A percentile compares a stretch with the other conserved stretches of the same genome.
phyloP scores from a whole-genome alignment of 1,140 invertebrate genomes.

The Drosophila neocordata region DNA sequence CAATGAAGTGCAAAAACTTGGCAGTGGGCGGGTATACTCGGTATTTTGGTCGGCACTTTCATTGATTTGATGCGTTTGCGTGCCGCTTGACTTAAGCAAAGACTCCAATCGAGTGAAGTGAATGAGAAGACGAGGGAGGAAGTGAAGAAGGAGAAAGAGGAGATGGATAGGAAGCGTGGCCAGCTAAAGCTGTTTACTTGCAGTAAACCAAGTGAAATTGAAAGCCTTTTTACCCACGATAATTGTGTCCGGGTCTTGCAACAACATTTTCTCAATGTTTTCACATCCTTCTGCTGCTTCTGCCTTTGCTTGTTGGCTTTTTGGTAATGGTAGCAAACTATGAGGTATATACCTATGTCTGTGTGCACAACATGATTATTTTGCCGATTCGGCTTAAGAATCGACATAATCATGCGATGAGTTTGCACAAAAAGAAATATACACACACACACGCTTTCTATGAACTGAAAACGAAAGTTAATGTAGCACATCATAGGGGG shows the following conservation, averaged over 20 bases:
- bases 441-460: background rate
- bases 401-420: conserved; percentile 76
- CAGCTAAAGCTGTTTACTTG: conserved; percentile 71
- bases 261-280: conserved; percentile 30
- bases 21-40: conserved; percentile 26
- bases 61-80: conserved; percentile 80
- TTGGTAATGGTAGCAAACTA: conserved; percentile 42
- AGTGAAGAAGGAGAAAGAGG: background rate
- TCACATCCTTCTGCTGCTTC: background rate
- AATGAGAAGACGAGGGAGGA: background rate
- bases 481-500: conserved; percentile 58
- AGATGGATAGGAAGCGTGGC: background rate
- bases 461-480: conserved; percentile 65
- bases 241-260: conserved; percentile 60
- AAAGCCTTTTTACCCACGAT: conserved; percentile 66
- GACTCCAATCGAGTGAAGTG: conserved; percentile 25
- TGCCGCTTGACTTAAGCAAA: conserved; percentile 69
- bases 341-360: conserved; percentile 18
- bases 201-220: conserved; percentile 75
- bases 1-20: conserved; percentile 77
- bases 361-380: conserved; percentile 64
- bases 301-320: conserved; percentile 35
- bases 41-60: conserved; percentile 51
- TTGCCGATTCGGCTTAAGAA: conserved; percentile 43
- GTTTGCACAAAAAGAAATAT: conserved; percentile 55